A percentile compares a stretch with the other conserved stretches of the same genome.
Evolutionary conservation across 2,888 invertebrate genomes (phyloP).

Genomic region (Tyria jacobaeae): DNA sequence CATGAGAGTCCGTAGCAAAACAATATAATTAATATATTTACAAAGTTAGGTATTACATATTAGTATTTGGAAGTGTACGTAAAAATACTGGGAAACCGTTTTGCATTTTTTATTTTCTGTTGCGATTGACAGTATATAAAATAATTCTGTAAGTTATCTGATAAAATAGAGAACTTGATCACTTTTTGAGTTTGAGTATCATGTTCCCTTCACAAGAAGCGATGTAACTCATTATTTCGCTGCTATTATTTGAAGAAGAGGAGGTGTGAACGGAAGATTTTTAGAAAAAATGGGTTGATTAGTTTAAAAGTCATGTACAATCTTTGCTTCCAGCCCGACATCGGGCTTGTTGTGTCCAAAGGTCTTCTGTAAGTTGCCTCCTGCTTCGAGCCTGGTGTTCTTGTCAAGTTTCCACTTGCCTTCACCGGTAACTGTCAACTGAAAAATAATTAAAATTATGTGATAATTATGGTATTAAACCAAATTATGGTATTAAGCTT

Average conservation of each 20-base stretch:
- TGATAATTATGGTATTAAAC: too few relatives aligned
- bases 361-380: constrained; percentile 53
- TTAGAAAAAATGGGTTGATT: neutral
- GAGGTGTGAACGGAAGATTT: neutral
- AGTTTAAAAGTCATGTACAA: constrained; percentile 53
- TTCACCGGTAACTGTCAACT: constrained; percentile 57
- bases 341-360: constrained; percentile 57
- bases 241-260: neutral
- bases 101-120: too few relatives aligned
- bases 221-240: too few relatives aligned
- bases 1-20: neutral
- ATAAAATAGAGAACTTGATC: too few relatives aligned
- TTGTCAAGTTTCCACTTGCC: constrained; percentile 63
- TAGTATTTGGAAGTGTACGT: neutral
- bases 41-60: neutral
- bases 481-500: too few relatives aligned
- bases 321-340: constrained; percentile 52
- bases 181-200: too few relatives aligned
- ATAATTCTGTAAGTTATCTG: too few relatives aligned
- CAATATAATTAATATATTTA: neutral
- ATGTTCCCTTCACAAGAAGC: too few relatives aligned
- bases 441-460: constrained; percentile 20
- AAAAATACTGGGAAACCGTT: neutral
- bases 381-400: constrained; percentile 57
- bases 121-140: too few relatives aligned